Evolutionary conservation across 2,113 vertebrate species (phyloP).

Genomic region (Pyrgilauda ruficollis): DNA sequence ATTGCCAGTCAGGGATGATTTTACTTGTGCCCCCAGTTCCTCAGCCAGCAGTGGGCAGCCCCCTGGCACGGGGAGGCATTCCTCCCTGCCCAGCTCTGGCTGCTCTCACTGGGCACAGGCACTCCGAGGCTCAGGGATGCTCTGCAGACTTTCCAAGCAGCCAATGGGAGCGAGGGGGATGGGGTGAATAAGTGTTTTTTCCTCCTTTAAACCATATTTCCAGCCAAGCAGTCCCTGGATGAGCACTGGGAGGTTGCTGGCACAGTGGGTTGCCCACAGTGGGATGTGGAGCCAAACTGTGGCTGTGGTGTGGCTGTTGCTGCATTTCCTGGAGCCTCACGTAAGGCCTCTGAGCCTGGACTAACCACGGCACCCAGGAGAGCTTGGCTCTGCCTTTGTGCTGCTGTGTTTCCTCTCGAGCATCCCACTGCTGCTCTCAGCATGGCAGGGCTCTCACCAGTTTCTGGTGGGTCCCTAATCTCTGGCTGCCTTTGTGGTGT

Average conservation of each 20-base stretch:
- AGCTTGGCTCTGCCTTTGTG: not conserved
- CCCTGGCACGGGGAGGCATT: not conserved
- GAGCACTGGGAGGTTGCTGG: not conserved
- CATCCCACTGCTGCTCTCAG: not conserved
- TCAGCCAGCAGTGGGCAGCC: accelerated
- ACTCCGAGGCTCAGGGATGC: accelerated
- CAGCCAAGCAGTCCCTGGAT: not conserved
- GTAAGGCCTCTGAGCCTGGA: accelerated
- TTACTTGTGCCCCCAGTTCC: not conserved
- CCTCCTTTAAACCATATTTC: accelerated
- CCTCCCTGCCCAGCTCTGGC: accelerated
- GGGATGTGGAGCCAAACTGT: not conserved
- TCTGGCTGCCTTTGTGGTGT: not conserved
- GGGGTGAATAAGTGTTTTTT: accelerated
- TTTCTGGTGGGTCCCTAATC: not conserved
- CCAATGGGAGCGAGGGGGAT: accelerated
- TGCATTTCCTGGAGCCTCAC: not conserved
- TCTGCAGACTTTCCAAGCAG: not conserved
- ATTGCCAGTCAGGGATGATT: accelerated
- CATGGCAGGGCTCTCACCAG: not conserved
- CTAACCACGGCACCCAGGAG: not conserved
- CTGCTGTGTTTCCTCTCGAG: not conserved
- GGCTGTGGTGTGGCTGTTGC: not conserved
- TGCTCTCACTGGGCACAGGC: not conserved
- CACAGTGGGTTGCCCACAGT: accelerated